Evolutionary conservation across 2,113 vertebrate genomes (phyloP), one percentile per base, ranked within the genome.

Genomic region (Nematolebias whitei): DNA sequence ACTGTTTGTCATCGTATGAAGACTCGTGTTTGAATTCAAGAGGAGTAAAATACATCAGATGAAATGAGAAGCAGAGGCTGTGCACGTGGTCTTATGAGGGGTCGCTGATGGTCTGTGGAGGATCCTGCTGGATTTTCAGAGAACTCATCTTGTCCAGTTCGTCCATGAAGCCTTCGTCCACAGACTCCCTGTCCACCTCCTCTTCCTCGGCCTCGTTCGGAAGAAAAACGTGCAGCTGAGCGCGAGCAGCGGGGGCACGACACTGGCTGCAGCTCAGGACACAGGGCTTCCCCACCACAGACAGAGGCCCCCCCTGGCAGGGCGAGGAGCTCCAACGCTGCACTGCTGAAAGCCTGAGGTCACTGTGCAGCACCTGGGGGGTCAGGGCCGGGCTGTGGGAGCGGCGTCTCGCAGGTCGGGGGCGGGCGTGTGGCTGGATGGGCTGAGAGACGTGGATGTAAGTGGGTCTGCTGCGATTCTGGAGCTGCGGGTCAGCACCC

Each of bases 191-290:
- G 59, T 92, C 92, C 9, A 52, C 62, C 38, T 90, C 92, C 85
- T 88, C 90, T 15, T 43, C 51, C 23, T 74, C 80, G 0, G 63
- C 78, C 68, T 88, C 89, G 0, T 72, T 80, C 40, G 93, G 93
- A 20, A 94, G 63, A 48, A 92, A 94, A 35, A 94, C 80, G 0
- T 94, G 93, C 5, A 94, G 83, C 78, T 93, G 90, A 12, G 81
- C 66, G 44, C 90, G 90, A 20, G 66, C 40, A 12, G 65, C 2
- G 0, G 62, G 41, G 10, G 32, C 32, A 2, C 77, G 78, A 1
- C n/a, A n/a, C n/a, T 53, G 72, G 24, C 72, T 5, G 56, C 68
- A 61, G 26, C 62, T 48, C 1, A 60, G 79, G 19, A 87, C 73
- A 59, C 90, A 92, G 0, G 85, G 85, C 22, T 55, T 88, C 48